Evolutionary conservation across 2,797 vertebrate species (phyloP).

Genomic region (Apodemus agrarius): DNA sequence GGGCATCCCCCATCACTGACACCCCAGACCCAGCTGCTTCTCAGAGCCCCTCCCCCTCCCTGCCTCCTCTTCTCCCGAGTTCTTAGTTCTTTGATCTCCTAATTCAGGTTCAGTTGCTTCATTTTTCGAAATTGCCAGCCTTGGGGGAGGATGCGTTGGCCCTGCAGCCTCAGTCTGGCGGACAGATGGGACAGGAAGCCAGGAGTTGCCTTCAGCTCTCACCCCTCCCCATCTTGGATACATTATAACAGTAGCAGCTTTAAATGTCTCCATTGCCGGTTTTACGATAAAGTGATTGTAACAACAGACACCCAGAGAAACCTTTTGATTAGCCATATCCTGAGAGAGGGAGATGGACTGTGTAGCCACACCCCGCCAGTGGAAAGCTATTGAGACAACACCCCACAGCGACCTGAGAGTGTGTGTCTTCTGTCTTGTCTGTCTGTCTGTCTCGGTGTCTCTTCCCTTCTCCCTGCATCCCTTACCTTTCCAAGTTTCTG

Average conservation of each 20-base stretch:
- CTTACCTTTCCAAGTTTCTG: slow-evolving; percentile 64
- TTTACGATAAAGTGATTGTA: slow-evolving; percentile 73
- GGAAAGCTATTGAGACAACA: background rate
- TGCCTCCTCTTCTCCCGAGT: slow-evolving; percentile 25
- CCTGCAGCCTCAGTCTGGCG: slow-evolving; percentile 86
- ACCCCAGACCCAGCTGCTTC: slow-evolving; percentile 55
- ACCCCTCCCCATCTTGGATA: slow-evolving; percentile 84
- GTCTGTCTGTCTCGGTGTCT: fast-evolving
- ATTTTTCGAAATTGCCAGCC: slow-evolving; percentile 86
- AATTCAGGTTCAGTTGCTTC: slow-evolving; percentile 84
- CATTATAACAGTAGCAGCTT: slow-evolving; percentile 87
- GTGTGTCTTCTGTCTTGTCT: background rate
- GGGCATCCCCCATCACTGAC: background rate
- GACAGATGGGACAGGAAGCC: slow-evolving; percentile 87
- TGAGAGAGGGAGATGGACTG: slow-evolving; percentile 60
- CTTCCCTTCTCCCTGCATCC: background rate
- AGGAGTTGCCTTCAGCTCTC: slow-evolving; percentile 81
- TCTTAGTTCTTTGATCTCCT: slow-evolving; percentile 86
- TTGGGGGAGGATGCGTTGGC: slow-evolving; percentile 85
- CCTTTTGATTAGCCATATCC: slow-evolving; percentile 62
- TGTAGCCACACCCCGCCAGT: background rate
- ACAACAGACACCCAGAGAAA: slow-evolving; percentile 66
- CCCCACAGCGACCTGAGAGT: background rate
- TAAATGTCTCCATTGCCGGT: slow-evolving; percentile 76
- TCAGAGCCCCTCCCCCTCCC: slow-evolving; percentile 64